phyloP scores from a whole-genome alignment of 1,140 invertebrate species.

The Heliconius eleuchia region DNA sequence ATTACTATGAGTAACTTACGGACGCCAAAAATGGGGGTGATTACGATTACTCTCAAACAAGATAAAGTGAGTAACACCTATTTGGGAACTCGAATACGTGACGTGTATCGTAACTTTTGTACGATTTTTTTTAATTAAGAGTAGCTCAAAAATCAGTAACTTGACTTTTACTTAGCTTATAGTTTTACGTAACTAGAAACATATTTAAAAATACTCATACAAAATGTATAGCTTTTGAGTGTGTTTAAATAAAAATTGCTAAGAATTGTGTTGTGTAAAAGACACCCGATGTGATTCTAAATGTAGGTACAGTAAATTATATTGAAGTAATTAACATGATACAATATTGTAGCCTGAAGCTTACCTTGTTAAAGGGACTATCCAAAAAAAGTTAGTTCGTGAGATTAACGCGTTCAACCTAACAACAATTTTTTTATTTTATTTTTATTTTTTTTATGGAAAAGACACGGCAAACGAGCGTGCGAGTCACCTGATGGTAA shows the following conservation, averaged over 20 bases:
- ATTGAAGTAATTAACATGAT: background rate
- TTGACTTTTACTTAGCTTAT: too few species aligned
- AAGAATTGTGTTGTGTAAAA: background rate
- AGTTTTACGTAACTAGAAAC: too few species aligned
- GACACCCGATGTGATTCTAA: background rate
- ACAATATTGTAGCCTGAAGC: background rate
- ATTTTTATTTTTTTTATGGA: too few species aligned
- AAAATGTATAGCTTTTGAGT: background rate
- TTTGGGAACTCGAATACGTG: background rate
- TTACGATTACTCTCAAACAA: constrained; percentile 34
- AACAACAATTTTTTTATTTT: too few species aligned
- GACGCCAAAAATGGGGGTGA: constrained; percentile 45
- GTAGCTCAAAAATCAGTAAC: too few species aligned
- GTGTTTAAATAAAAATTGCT: background rate
- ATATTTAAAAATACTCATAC: too few species aligned
- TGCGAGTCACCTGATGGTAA: too few species aligned
- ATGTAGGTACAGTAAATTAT: background rate
- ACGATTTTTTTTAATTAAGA: background rate
- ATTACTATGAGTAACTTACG: constrained; percentile 51
- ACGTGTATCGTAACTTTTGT: background rate
- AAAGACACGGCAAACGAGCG: too few species aligned
- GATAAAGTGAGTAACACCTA: constrained; percentile 1
- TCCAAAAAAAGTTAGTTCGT: too few species aligned
- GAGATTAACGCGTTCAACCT: too few species aligned
- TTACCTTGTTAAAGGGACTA: too few species aligned